Percentiles rank a stretch among this genome's conserved stretches.
These are phyloP conservation scores for Tridacna crocea DNA, from an alignment of 2,888 invertebrate species.

Conservation along the genomic window DNA sequence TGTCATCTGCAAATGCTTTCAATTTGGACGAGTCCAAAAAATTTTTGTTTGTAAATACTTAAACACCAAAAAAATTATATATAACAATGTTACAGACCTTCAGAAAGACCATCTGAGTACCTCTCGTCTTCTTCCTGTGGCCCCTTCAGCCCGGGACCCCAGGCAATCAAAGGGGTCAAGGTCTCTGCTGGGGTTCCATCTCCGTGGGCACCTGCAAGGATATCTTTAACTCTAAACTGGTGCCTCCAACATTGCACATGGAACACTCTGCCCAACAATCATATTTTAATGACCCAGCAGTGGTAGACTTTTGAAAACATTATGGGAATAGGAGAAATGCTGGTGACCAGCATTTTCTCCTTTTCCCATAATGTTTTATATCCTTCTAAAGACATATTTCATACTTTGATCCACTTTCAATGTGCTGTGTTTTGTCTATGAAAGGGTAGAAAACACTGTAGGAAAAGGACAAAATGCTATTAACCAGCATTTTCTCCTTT, in stretches of 20 bases:
- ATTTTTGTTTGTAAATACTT: too few relatives aligned
- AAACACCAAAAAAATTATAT: too few relatives aligned
- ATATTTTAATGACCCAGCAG: too few relatives aligned
- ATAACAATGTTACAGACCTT: slow-evolving; percentile 32
- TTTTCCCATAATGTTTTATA: slow-evolving; percentile 9
- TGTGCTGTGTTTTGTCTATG: too few relatives aligned
- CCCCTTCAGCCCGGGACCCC: slow-evolving; percentile 56
- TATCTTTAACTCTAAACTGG: background rate
- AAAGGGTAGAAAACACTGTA: slow-evolving; percentile 1
- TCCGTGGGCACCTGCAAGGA: slow-evolving; percentile 52
- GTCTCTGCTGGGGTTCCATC: slow-evolving; percentile 58
- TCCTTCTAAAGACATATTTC: too few relatives aligned
- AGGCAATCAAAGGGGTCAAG: slow-evolving; percentile 56
- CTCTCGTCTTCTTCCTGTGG: slow-evolving; percentile 39
- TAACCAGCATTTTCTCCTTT: slow-evolving; percentile 16
- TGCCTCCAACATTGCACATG: too few relatives aligned
- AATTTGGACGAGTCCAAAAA: too few relatives aligned
- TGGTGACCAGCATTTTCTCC: slow-evolving; percentile 11
- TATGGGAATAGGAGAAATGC: background rate
- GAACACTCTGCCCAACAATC: too few relatives aligned
- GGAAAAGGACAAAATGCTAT: background rate
- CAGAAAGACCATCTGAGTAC: slow-evolving; percentile 42
- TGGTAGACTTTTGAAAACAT: too few relatives aligned
- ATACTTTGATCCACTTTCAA: too few relatives aligned
- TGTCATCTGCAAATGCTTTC: too few relatives aligned